Base-by-base conservation (phyloP, 2,113 vertebrate species). In the Nothobranchius kuhntae region DNA sequence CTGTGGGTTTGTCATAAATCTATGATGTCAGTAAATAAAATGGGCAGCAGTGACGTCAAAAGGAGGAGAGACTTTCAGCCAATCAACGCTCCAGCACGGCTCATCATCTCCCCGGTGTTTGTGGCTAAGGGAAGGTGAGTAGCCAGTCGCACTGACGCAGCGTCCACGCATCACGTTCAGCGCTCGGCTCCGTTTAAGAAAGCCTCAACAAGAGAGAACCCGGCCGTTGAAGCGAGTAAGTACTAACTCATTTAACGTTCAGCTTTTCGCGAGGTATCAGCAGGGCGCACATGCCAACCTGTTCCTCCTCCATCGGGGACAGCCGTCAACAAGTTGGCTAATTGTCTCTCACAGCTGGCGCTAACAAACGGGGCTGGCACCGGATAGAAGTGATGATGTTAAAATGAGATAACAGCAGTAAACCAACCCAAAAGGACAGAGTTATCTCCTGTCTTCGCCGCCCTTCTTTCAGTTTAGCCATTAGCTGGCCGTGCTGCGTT, bases 31-130 rank as follows among this genome's bases (percentile, higher is more conserved):
- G 9, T 42, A 12, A 57, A 21, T 24, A 17, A 0, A 57, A 61
- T 40, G 57, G 12, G 24, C 44, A 10, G 40, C 14, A 1, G 6
- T 88, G 83, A 89, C 90, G 85, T 89, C 53, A 21, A 50, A 67
- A 87, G 82, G 81, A 87, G 75, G 85, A 86, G 81, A 86, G 81
- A 67, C 77, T 74, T 69, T 69, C 11, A 36, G 54, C 89, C 87
- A 91, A 88, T 91, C 77, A 78, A 79, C 65, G 47, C 1, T 45
- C 30, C 59, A 4, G 7, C 15, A 6, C n/a, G 2, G 71, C 59
- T 81, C 74, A 63, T 77, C 81, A 9, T 46, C 48, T 54, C 47
- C 57, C 21, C 21, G 21, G 47, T 67, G 77, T 78, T 60, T 64
- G 59, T 44, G 53, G 40, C 10, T 72, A 77, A 80, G 61, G 26